Conservation (phyloP, 1,140 invertebrate genomes). For the Pinna nobilis region DNA sequence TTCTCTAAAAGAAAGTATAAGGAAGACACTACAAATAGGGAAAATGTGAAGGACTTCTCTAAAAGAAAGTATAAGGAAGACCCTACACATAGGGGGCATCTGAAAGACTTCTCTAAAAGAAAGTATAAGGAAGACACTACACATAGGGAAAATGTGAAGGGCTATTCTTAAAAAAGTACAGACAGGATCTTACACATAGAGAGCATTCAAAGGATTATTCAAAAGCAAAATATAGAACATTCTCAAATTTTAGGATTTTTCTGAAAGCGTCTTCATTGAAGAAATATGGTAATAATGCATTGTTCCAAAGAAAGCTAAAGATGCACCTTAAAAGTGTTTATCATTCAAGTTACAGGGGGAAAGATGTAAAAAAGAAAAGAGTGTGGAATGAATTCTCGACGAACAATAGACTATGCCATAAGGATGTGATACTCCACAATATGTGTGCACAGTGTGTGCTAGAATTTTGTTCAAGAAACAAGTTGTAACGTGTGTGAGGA, state of each 20-base stretch:
- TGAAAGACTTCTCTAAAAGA: slow-evolving; percentile 3
- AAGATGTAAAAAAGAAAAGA: neutral
- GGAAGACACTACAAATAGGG: neutral
- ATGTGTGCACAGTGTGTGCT: neutral
- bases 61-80: neutral
- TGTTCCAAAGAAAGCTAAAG: neutral
- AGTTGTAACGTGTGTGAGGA: neutral
- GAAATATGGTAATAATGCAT: neutral
- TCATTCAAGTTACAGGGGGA: neutral
- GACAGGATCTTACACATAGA: too few species aligned
- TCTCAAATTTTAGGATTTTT: neutral
- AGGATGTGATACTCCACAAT: neutral
- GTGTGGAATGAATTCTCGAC: neutral
- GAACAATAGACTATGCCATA: too few species aligned
- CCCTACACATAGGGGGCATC: too few species aligned
- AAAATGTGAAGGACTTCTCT: neutral
- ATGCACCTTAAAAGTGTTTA: neutral
- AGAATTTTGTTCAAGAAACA: neutral
- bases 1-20: too few species aligned
- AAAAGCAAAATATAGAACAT: neutral
- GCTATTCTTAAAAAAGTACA: too few species aligned
- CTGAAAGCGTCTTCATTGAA: neutral
- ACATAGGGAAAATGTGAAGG: neutral
- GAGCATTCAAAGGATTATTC: too few species aligned
- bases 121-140: neutral